phyloP scores from a whole-genome alignment of 2,888 invertebrate genomes.

The Dexiosoma caninum region DNA sequence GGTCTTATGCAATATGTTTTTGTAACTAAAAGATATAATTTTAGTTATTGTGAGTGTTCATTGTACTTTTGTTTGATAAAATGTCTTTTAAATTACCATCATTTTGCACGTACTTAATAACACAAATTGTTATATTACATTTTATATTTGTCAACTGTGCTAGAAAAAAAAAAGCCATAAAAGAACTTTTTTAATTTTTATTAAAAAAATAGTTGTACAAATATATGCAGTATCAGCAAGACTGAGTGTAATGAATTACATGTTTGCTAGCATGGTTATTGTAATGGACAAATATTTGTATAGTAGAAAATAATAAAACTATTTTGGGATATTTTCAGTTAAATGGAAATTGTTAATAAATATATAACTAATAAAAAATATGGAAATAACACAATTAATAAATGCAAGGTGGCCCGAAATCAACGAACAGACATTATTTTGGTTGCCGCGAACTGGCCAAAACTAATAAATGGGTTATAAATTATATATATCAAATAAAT shows the following conservation, averaged over 20 bases:
- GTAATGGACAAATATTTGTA: background rate
- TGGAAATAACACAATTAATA: too few relatives aligned
- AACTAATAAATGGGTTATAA: too few relatives aligned
- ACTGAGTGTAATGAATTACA: background rate
- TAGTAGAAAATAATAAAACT: background rate
- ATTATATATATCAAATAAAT: too few relatives aligned
- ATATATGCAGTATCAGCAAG: background rate
- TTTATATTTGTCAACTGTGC: conserved; percentile 28
- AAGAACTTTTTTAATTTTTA: too few relatives aligned
- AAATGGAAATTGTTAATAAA: too few relatives aligned
- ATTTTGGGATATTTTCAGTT: background rate
- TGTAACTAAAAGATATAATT: background rate
- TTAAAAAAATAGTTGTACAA: too few relatives aligned
- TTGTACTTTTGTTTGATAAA: conserved; percentile 16
- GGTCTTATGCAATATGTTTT: background rate
- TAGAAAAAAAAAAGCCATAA: background rate
- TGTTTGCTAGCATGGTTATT: background rate
- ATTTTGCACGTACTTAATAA: conserved; percentile 62
- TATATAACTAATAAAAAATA: too few relatives aligned
- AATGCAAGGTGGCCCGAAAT: too few relatives aligned
- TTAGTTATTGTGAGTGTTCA: background rate
- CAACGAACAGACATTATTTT: too few relatives aligned
- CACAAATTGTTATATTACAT: conserved; percentile 42
- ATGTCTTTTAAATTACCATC: conserved; percentile 45
- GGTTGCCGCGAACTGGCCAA: too few relatives aligned